Conservation (phyloP, 1,140 invertebrate species). For the Philaenus spumarius region DNA sequence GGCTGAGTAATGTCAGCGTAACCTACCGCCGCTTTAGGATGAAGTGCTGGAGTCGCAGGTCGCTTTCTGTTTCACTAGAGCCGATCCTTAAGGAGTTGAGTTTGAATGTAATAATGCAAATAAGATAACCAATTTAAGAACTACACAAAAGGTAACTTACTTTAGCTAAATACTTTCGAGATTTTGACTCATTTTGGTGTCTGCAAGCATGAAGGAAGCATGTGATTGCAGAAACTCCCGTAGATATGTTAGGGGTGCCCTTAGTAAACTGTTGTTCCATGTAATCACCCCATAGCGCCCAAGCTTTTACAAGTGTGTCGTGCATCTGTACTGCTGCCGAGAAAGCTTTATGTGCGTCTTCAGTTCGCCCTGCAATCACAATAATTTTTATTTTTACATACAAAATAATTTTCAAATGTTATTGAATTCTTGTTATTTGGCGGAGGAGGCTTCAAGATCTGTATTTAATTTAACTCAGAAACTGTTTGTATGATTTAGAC, state of each 20-base stretch:
- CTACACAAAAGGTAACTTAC: no score
- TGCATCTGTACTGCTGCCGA: constrained; percentile 89
- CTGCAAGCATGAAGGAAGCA: constrained; percentile 94
- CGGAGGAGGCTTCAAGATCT: no score
- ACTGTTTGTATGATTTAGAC: no score
- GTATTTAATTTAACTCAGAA: not conserved
- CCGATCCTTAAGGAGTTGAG: no score
- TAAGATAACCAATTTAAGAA: no score
- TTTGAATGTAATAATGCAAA: no score
- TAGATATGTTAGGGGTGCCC: constrained; percentile 58
- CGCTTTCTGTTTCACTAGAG: no score
- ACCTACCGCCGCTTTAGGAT: no score
- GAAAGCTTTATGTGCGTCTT: constrained; percentile 95
- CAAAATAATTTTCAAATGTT: not conserved
- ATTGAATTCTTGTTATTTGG: no score
- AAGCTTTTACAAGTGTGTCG: constrained; percentile 88
- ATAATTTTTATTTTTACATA: no score
- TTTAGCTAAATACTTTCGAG: constrained; percentile 92
- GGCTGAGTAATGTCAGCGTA: no score
- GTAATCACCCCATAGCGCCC: constrained; percentile 97
- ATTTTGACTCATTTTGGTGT: constrained; percentile 93
- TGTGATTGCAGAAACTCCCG: constrained; percentile 84
- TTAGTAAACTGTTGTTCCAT: constrained; percentile 73
- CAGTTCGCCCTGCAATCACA: constrained; percentile 57
- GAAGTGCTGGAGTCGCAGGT: no score